Base-by-base conservation (phyloP, 35 echinoderm and acorn worm species). In the Ophioderma brevispina region DNA sequence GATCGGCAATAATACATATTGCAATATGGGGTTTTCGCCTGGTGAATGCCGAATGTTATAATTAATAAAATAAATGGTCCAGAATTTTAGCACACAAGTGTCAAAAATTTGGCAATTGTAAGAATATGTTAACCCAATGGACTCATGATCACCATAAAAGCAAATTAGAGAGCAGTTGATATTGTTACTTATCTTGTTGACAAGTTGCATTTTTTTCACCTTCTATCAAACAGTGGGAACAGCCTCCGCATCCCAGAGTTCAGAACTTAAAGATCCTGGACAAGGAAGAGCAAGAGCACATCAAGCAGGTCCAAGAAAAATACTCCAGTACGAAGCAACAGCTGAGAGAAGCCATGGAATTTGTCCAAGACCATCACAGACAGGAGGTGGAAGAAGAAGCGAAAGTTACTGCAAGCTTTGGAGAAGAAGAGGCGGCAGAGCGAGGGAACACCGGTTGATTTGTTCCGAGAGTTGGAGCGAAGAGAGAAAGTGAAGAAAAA, bases 281-380 rank as follows among this genome's bases (percentile, higher is more conserved):
- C 64, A 97, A 92, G 81, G 95, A 97, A 80, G 95, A 97, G 81
- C 84, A 97, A 81, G 95, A 97, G 31, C 89, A 97, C 76, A 89
- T 97, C 0, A 55, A 88, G 11, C 88, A 91, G 36, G 95, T 97
- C 10, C 84, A 77, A 50, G 84, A 92, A 39, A 97, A 97, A 64
- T 97, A 97, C 82, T 30, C 70, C 32, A 82, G 84, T 40, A 94
- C 94, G 40, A 81, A 97, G 76, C 76, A 76, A 10, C 80, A 84
- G 38, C 85, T 97, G 14, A 76, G 86, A 64, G 92, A 94, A 28
- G 92, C 95, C 1, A 33, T 94, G 76, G 76, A 36, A 35, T 78
- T 75, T 30, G 59, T 70, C 5, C 59, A 70, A 70, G 59, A 70
- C 23, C 59, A 70, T 30, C 59, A 70, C 59, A 70, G 28, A 70